Evolutionary conservation across 2,888 invertebrate species (phyloP), one percentile per base, ranked within the genome.

Genomic region (Cerastis rubricosa): DNA sequence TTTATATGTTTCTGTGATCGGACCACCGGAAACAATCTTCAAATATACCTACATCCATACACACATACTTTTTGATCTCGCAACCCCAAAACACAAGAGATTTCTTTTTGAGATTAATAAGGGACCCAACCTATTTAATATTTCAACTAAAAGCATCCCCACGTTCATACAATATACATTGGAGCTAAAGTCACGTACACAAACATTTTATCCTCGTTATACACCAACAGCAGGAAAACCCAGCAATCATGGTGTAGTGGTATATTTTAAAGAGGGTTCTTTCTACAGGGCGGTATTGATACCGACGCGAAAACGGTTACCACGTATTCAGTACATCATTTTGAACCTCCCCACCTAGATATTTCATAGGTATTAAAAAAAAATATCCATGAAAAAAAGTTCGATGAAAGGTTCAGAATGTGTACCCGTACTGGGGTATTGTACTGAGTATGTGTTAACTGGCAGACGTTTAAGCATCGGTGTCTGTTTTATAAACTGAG

Each of bases 141-240:
- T 73, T 83, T 71, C 74, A 79, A 74, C 68, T 79, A 79, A 71
- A 74, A 61, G 83, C 75, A 71, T 65, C 57, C 35, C 35, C 69
- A 70, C 64, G 66, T 70, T 83, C 69, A 63, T 83, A 69, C 71
- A 74, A 75, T 80, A 76, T 57, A 80, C 84, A 80, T 70, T 54
- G 29, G 40, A 63, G 69, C 49, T 47, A 72, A 59, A 80, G 80
- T 80, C 82, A 83, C 84, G 82, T 84, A 76, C 72, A 70, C 70
- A 72, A 76, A 63, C 65, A 59, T 49, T 83, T 84, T 72, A 76
- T 83, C 82, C 75, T 80, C 80, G 76, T 82, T 83, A 75, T 76
- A 63, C 84, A 80, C 35, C 57, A 71, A 74, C 35, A 83, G 40
- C 64, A 74, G 64, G 74, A 75, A 83, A 69, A 70, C 47, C 54